Conservation (phyloP, 1,140 invertebrate species). For the Eueides isabella region DNA sequence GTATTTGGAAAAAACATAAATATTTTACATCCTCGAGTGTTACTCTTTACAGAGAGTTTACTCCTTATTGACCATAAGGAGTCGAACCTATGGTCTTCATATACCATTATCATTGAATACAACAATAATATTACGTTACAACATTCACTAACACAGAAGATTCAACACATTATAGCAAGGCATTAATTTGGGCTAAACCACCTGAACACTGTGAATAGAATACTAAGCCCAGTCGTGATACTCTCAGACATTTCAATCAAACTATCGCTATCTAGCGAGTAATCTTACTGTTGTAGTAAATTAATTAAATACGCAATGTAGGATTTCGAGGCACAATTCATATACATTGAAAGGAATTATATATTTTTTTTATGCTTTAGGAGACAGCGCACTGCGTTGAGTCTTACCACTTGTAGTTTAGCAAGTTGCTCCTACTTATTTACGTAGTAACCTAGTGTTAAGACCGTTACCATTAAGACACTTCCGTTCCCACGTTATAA, state of each 20-base stretch:
- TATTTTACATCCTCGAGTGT: no score
- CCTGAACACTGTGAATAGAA: slow-evolving; percentile 4
- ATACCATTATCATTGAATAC: no score
- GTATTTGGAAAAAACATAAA: no score
- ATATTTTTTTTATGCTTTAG: background rate
- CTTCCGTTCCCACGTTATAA: no score
- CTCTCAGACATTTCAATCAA: background rate
- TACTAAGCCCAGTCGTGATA: background rate
- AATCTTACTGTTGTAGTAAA: background rate
- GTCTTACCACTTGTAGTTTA: background rate
- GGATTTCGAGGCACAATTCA: background rate
- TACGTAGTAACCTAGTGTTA: no score
- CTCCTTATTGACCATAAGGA: no score
- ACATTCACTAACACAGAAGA: background rate
- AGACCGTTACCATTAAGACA: no score
- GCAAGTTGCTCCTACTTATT: no score
- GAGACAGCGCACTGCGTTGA: background rate
- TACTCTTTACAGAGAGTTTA: no score
- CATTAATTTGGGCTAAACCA: background rate
- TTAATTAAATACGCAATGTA: background rate
- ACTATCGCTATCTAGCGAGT: background rate
- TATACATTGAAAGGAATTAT: background rate
- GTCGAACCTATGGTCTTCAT: no score
- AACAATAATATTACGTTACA: no score
- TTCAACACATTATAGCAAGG: background rate